Percentiles rank a stretch among this genome's conserved stretches.
Conservation (phyloP, 2,888 invertebrate species). For the Melieria omissa region DNA sequence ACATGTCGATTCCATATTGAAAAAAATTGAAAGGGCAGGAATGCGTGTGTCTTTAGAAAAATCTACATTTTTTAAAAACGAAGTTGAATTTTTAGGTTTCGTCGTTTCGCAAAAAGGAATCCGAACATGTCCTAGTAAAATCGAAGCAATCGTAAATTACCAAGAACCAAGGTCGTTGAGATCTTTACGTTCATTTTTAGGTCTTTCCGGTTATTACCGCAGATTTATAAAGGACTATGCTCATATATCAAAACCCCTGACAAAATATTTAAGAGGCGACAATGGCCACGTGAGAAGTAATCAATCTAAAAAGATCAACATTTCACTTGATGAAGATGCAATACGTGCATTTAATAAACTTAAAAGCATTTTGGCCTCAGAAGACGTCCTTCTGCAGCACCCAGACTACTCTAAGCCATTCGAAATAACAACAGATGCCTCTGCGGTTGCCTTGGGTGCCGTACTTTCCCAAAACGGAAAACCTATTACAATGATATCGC, state of each 20-base stretch:
- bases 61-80: too few species aligned
- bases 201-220: too few species aligned
- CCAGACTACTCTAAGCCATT: constrained; percentile 29
- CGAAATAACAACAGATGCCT: constrained; percentile 1
- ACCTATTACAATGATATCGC: constrained; percentile 24
- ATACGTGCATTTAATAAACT: constrained; percentile 21
- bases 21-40: constrained; percentile 11
- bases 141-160: too few species aligned
- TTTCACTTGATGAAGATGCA: constrained; percentile 25
- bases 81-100: too few species aligned
- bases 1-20: constrained; percentile 21
- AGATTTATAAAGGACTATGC: too few species aligned
- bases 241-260: too few species aligned
- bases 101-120: too few species aligned
- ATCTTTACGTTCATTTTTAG: too few species aligned
- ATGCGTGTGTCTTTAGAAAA: constrained; percentile 25
- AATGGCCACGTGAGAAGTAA: constrained; percentile 9
- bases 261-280: too few species aligned
- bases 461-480: constrained; percentile 20
- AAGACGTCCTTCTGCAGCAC: constrained; percentile 32
- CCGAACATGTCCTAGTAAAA: too few species aligned
- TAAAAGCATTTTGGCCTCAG: constrained; percentile 24
- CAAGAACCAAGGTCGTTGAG: too few species aligned
- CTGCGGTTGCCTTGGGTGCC: too few species aligned
- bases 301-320: constrained; percentile 17